Percentiles rank a stretch among this genome's conserved stretches.
phyloP scores from a whole-genome alignment of 1,140 invertebrate species.

The Caerostris extrusa region DNA sequence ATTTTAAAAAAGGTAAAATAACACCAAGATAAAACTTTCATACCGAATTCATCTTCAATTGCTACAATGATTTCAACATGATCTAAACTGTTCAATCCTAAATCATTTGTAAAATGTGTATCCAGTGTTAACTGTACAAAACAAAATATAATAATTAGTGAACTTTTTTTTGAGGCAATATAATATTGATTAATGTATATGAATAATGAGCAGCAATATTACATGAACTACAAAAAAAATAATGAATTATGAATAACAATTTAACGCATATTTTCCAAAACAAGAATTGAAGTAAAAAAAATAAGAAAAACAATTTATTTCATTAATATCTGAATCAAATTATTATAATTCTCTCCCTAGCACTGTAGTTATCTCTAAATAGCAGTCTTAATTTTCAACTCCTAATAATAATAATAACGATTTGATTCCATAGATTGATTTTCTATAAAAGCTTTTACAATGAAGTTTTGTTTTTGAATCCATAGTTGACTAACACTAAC shows the following conservation, averaged over 20 bases:
- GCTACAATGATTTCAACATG: constrained; percentile 99
- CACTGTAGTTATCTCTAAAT: no score
- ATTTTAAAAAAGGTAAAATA: no score
- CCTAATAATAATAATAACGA: no score
- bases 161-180: not conserved
- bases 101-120: constrained; percentile 97
- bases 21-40: constrained; percentile 93
- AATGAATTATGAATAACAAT: not conserved
- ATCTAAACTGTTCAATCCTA: constrained; percentile 98
- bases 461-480: no score
- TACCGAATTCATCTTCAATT: constrained; percentile 99
- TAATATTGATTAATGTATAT: not conserved
- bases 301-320: not conserved
- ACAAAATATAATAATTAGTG: constrained; percentile 76
- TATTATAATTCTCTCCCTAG: no score
- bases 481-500: no score
- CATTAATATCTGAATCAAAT: no score
- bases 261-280: not conserved
- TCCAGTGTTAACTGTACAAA: constrained; percentile 90
- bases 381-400: no score
- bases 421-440: no score
- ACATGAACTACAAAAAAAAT: not conserved
- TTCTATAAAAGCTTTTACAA: no score
- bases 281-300: not conserved
- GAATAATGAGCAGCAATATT: not conserved